Base-by-base conservation (phyloP, 2,797 vertebrate species). In the Cacajao melanocephalus region DNA sequence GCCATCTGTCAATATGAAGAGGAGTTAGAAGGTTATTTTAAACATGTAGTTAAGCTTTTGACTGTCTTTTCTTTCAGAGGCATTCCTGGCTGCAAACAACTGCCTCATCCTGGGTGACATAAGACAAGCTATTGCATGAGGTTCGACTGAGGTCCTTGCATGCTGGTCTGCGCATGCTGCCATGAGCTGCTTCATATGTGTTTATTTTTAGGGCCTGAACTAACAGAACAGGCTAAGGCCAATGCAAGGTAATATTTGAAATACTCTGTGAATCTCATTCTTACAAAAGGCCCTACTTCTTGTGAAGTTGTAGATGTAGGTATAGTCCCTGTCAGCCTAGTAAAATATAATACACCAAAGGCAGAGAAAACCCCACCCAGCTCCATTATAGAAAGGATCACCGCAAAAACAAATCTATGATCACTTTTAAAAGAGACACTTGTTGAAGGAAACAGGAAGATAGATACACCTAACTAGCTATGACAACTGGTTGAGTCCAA, bases 191-290 rank as follows among this genome's bases (percentile, higher is more conserved):
- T 99, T 99, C 99, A 99, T 96, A 98, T 97, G 93, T 98, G 98
- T 99, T 99, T 99, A 99, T 99, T 99, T 99, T 99, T 99, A 99
- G 98, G 98, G 98, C 98, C 99, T 98, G 97, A 99, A 98, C 98
- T 98, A 98, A 98, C 95, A 98, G 98, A 97, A 98, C 98, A 98
- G 98, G 87, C 97, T 97, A 98, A 98, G 98, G 98, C 97, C 98
- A 98, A 85, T 93, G 98, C 97, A 98, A 98, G 98, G 98, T 97
- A 98, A 98, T 99, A 99, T 97, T 94, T 98, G 98, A 98, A 98
- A 92, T 98, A 98, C 98, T 98, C 98, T 98, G 96, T 57, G 95
- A 98, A 96, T 97, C 97, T 98, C 94, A 64, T 64, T 98, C 98
- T 98, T 98, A 99, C 98, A 98, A 98, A 98, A 98, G 96, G 87